Conservation (phyloP, 2,797 vertebrate species). For the Scyliorhinus canicula region DNA sequence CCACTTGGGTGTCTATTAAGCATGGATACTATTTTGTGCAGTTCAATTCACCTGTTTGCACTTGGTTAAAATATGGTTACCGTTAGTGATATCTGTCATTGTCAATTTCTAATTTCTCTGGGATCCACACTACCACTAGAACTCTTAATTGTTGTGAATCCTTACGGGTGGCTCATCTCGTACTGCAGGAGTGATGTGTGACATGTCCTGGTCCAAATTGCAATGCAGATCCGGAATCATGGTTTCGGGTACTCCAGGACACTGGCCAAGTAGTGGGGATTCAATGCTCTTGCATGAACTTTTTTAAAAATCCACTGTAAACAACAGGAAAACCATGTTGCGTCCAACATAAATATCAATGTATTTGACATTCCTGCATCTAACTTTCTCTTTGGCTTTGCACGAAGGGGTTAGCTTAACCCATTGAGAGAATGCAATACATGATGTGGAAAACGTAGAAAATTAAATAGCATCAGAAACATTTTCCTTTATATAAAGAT, state of each 20-base stretch:
- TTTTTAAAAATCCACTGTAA: no score
- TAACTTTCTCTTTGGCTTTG: not conserved
- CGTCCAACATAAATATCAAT: no score
- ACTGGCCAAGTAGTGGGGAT: not conserved
- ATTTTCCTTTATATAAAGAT: not conserved
- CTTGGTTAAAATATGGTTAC: not conserved
- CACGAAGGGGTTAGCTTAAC: not conserved
- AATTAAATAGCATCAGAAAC: not conserved
- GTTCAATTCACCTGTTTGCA: not conserved
- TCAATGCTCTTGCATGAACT: no score
- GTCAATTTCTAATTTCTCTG: not conserved
- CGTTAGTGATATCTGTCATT: not conserved
- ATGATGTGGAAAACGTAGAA: not conserved
- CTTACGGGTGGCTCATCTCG: not conserved
- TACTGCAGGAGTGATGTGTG: not conserved
- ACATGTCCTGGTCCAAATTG: not conserved
- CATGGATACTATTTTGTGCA: not conserved
- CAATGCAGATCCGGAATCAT: not conserved
- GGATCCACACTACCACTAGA: not conserved
- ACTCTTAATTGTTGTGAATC: not conserved
- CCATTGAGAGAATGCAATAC: not conserved
- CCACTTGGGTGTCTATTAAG: not conserved
- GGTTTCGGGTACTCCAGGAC: not conserved
- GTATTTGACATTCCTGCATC: no score
- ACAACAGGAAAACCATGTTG: not conserved